A percentile compares a stretch with the other conserved stretches of the same genome.
Evolutionary conservation across 2,113 vertebrate genomes (phyloP).

Genomic region (Chloropsis hardwickii): DNA sequence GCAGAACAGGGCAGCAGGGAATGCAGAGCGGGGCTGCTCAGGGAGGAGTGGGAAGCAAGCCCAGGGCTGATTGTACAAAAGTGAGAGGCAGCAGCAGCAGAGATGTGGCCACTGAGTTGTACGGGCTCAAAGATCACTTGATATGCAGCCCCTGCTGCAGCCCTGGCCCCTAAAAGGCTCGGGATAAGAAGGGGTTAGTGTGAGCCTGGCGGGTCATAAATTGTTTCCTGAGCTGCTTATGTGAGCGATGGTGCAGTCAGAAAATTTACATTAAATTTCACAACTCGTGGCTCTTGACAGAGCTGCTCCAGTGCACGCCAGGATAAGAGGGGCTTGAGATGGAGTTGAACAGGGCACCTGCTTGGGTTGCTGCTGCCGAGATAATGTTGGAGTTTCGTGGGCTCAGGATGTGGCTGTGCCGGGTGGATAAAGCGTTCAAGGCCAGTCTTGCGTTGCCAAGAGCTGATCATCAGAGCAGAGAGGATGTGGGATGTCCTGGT

Average conservation of each 20-base stretch:
- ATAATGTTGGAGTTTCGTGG: fast-evolving
- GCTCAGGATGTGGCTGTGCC: neutral
- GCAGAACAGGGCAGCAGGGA: neutral
- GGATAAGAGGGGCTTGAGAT: neutral
- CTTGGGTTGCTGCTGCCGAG: neutral
- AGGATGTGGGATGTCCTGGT: neutral
- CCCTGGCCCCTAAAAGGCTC: neutral
- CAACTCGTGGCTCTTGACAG: neutral
- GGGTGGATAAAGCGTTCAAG: neutral
- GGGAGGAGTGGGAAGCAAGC: neutral
- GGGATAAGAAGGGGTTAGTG: neutral
- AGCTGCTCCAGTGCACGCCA: neutral
- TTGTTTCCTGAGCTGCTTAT: neutral
- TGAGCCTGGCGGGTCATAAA: neutral
- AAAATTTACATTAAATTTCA: neutral
- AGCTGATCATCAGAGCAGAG: neutral
- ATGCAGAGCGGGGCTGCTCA: fast-evolving
- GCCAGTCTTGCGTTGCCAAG: neutral
- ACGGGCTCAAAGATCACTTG: neutral
- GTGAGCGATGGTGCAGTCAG: neutral
- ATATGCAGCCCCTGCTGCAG: neutral
- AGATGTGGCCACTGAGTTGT: neutral
- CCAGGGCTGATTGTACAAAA: neutral
- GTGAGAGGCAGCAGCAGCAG: neutral
- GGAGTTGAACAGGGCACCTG: neutral